Evolutionary conservation across 2,888 invertebrate species (phyloP).

Genomic region (Ormyrus nitidulus): DNA sequence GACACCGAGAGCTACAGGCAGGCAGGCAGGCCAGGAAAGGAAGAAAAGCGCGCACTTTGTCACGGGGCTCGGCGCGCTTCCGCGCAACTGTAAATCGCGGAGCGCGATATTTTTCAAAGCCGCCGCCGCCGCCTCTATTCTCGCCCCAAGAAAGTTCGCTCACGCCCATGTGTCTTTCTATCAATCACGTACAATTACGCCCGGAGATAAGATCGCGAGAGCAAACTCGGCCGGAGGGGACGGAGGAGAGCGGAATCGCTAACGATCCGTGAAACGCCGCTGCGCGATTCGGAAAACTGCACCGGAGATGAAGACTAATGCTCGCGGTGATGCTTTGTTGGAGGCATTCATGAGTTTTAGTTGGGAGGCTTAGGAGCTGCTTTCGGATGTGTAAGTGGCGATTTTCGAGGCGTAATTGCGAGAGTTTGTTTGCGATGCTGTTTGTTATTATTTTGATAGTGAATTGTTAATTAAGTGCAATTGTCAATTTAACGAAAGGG

Average conservation of each 20-base stretch:
- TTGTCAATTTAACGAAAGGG: no score
- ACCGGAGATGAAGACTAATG: no score
- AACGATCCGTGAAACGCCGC: constrained; percentile 31
- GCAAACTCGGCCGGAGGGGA: background rate
- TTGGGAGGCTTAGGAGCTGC: no score
- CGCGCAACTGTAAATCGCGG: constrained; percentile 32
- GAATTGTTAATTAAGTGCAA: no score
- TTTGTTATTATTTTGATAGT: no score
- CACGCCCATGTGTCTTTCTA: constrained; percentile 32
- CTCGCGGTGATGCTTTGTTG: no score
- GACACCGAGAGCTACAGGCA: background rate
- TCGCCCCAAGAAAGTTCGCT: background rate
- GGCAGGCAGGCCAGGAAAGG: no score
- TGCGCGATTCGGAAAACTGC: background rate
- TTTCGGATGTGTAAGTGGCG: no score
- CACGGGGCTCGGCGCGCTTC: constrained; percentile 12
- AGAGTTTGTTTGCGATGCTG: no score
- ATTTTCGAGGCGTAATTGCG: no score
- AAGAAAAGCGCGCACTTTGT: background rate
- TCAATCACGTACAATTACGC: constrained; percentile 37
- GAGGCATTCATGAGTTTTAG: no score
- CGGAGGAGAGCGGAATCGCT: constrained; percentile 1
- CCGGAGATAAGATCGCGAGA: constrained; percentile 15
- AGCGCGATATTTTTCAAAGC: constrained; percentile 20
- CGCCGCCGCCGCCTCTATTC: background rate